phyloP scores from a whole-genome alignment of 2,113 vertebrate genomes.

The Amblyopsis rosae region DNA sequence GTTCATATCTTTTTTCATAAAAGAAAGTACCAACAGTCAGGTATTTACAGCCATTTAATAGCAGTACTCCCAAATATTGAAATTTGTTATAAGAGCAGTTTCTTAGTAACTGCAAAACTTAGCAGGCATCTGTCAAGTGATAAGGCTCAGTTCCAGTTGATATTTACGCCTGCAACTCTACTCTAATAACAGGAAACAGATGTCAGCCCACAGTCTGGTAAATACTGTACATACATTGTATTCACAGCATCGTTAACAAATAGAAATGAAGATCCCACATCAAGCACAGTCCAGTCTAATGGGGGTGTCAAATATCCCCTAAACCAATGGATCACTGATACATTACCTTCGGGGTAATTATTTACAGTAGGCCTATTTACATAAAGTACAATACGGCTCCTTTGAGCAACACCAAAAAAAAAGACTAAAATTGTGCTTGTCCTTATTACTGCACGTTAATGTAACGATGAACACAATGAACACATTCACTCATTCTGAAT shows the following conservation, averaged over 20 bases:
- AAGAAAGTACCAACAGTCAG: constrained; percentile 57
- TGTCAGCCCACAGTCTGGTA: constrained; percentile 60
- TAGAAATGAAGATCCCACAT: constrained; percentile 37
- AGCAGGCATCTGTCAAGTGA: constrained; percentile 69
- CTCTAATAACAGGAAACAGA: constrained; percentile 62
- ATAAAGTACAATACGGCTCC: constrained; percentile 62
- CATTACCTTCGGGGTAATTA: constrained; percentile 61
- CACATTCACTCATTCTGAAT: constrained; percentile 54
- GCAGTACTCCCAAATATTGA: constrained; percentile 70
- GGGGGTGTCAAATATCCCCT: constrained; percentile 23
- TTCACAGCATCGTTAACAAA: constrained; percentile 65
- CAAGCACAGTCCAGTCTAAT: constrained; percentile 43
- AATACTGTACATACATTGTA: constrained; percentile 71
- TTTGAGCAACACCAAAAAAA: constrained; percentile 40
- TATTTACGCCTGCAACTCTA: constrained; percentile 57
- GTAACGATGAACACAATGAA: constrained; percentile 42
- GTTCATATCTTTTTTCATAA: constrained; percentile 8
- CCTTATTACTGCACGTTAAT: constrained; percentile 61
- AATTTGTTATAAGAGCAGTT: constrained; percentile 69
- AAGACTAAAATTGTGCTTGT: constrained; percentile 60
- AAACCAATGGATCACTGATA: constrained; percentile 34
- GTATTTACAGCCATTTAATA: constrained; percentile 75
- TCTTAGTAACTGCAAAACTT: constrained; percentile 66
- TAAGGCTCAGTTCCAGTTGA: constrained; percentile 62
- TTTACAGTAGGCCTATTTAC: constrained; percentile 69